Base-by-base conservation (phyloP, 1,140 invertebrate genomes). In the Oedothorax gibbosus region DNA sequence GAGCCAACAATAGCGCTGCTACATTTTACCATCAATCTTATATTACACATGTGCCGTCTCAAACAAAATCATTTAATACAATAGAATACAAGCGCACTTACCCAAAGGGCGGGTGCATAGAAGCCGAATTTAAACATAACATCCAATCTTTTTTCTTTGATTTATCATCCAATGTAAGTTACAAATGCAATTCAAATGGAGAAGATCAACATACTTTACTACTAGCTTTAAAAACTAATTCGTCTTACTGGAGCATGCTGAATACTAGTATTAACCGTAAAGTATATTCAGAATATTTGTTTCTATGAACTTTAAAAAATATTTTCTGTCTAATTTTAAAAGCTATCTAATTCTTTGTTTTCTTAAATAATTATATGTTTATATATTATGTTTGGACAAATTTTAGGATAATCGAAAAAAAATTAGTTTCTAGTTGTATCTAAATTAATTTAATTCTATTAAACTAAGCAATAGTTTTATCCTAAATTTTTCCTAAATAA, bases 231-330 rank as follows among this genome's bases (percentile, higher is more conserved):
- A 15, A 15, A 56, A 56, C 51, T 8, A 56, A 57, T 11, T 84
- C 82, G 15, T 57, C 82, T 8, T 66, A 57, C 15, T 84, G 71
- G 82, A n/a, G 68, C 56, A 57, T 76, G 35, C 64, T 84, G 8
- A 53, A 76, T 20, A 21, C 20, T 14, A 51, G 56, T 66, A 6
- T 68, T 35, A 50, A 69, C 50, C 82, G 82, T 84, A 76, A 76
- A 35, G 35, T 35, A 35, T 35, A 35, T 35, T 35, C 35, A 35
- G 35, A 35, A 35, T 35, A 35, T 35, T 35, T 35, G 1, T 35
- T 35, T 35, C 35, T 35, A 35, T 35, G 35, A 2, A 35, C 35
- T 35, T 35, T 35, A 35, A 35, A 35, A 35, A 35, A 35, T n/a
- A 35, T 2, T 2, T 35, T 35, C 35, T 35, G 35, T 35, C 35